Conservation (phyloP, 2,113 vertebrate genomes). For the Lepus americanus region DNA sequence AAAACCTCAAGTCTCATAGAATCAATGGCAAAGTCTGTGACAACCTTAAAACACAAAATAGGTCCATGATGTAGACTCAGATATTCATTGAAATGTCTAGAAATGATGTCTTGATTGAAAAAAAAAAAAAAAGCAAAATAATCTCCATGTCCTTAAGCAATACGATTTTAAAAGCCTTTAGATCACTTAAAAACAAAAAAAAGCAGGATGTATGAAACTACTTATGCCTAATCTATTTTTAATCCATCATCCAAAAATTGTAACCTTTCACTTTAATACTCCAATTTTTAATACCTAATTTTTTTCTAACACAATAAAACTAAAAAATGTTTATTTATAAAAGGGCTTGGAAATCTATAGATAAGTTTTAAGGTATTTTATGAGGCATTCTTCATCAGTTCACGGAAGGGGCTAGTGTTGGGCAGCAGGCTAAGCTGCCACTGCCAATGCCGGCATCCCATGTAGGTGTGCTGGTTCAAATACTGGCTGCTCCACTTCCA, state of each 20-base stretch:
- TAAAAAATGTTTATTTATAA: neutral
- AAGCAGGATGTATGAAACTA: neutral
- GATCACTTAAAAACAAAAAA: neutral
- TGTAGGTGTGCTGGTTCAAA: no score
- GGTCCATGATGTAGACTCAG: neutral
- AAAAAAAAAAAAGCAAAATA: neutral
- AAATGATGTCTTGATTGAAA: slow-evolving; percentile 3
- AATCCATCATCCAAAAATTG: neutral
- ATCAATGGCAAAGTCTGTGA: neutral
- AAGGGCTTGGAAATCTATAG: neutral
- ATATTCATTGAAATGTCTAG: slow-evolving; percentile 14
- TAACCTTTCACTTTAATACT: neutral
- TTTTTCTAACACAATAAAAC: neutral
- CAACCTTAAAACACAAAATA: neutral
- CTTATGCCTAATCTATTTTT: slow-evolving; percentile 3
- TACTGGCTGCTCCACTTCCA: no score
- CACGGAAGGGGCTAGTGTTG: no score
- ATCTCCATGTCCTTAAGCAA: neutral
- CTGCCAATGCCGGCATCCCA: no score
- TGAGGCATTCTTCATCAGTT: no score
- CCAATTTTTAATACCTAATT: neutral
- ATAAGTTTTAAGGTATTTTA: neutral
- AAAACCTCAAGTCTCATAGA: neutral
- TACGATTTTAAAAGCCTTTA: neutral
- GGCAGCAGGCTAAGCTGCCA: no score